Conservation (phyloP, 2,797 vertebrate species). For the Zenarchopterus dispar region DNA sequence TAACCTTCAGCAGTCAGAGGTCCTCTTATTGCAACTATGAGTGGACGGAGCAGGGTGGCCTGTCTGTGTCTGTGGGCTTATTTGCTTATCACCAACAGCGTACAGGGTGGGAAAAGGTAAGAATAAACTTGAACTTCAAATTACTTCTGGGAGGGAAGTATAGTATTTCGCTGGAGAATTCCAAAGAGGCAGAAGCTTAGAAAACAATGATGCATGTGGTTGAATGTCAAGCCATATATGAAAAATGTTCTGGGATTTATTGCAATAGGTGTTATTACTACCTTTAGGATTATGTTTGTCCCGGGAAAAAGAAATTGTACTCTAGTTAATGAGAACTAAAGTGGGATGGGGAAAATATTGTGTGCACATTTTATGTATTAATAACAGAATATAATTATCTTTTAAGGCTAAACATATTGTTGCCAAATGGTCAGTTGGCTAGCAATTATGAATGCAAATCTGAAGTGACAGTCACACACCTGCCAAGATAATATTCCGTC, state of each 20-base stretch:
- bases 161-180: background rate
- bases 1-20: conserved; percentile 83
- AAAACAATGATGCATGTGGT: background rate
- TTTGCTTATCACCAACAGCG: conserved; percentile 83
- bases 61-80: conserved; percentile 90
- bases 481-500: conserved; percentile 18
- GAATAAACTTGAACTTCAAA: conserved; percentile 24
- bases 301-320: background rate
- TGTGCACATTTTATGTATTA: conserved; percentile 1
- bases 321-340: conserved; percentile 1
- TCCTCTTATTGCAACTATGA: conserved; percentile 84
- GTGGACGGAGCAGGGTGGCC: conserved; percentile 86
- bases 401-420: conserved; percentile 21
- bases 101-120: conserved; percentile 92
- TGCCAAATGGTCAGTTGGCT: conserved; percentile 21
- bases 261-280: background rate
- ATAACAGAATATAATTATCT: conserved; percentile 29
- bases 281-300: conserved; percentile 11
- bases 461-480: conserved; percentile 25
- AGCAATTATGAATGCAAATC: conserved; percentile 30
- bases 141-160: background rate
- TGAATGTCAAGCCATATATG: conserved; percentile 3
- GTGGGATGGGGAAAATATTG: conserved; percentile 16
- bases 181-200: background rate
- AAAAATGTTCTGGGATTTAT: background rate